Evolutionary conservation across 2,113 vertebrate genomes (phyloP), one percentile per base, ranked within the genome.

Genomic region (Perca schrenkii): DNA sequence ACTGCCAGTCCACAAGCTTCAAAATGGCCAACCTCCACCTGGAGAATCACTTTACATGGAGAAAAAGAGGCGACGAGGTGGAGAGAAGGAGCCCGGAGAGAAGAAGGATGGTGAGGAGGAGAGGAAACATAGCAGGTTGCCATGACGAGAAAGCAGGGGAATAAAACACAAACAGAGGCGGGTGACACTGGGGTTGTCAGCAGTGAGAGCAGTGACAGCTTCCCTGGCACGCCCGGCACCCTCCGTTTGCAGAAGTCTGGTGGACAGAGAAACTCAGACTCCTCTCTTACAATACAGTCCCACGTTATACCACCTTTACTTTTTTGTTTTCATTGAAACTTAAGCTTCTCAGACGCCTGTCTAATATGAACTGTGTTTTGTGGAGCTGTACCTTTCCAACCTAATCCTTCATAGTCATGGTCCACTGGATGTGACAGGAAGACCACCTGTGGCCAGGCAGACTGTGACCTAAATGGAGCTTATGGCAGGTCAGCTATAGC

Each of bases 161-260:
- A 89, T 91, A 85, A 93, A 94, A 94, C 89, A 94, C 83, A 94
- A 93, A 94, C 86, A 93, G 77, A 86, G 82, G 86, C 82, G 80
- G 91, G 91, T 91, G 89, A 89, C 91, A 92, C 91, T 36, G 58
- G 67, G 76, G 74, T 71, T 90, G 81, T 86, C 71, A 88, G 85
- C 71, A 74, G 84, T 69, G 87, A 89, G 86, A 88, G 85, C 74
- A 79, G 76, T 89, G 91, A 94, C 92, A 90, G 92, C 83, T 93
- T 86, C 82, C 58, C 71, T 86, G 82, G 86, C 91, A 84, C 34
- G 86, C 82, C 78, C 90, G 84, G 78, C 79, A 85, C 83, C 80
- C 75, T 70, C 58, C 50, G 82, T 70, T 34, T 70, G 75, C 66
- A 79, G 31, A 79, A 72, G 63, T 82, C 86, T 85, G 72, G 73